A percentile compares a stretch with the other conserved stretches of the same genome.
Conservation (phyloP, 2,888 invertebrate species). For the Coremacera marginata region DNA sequence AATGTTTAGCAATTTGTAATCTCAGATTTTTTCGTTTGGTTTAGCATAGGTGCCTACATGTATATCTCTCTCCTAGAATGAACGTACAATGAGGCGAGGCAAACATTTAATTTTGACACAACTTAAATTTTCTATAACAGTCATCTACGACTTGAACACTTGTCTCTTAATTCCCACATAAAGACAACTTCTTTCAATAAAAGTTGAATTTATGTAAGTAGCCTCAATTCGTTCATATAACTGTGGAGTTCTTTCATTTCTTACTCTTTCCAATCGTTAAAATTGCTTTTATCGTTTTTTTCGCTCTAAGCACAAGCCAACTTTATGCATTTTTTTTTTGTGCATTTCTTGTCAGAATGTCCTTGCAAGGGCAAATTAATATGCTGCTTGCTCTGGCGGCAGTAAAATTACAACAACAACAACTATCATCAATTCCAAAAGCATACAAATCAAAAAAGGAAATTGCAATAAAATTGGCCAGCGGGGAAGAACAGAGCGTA, state of each 20-base stretch:
- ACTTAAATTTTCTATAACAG: no score
- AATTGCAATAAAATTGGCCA: neutral
- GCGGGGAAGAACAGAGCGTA: neutral
- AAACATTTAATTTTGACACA: no score
- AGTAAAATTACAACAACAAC: neutral
- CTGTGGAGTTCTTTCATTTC: neutral
- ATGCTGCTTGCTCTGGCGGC: neutral
- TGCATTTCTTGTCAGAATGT: neutral
- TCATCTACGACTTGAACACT: no score
- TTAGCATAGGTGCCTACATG: no score
- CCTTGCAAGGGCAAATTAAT: slow-evolving; percentile 11
- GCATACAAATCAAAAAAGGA: neutral
- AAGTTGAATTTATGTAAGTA: no score
- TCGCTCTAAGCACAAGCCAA: neutral
- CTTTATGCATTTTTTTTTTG: neutral
- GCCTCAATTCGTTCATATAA: neutral
- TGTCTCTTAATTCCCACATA: no score
- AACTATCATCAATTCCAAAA: neutral
- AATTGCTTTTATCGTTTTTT: neutral
- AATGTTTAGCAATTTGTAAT: no score
- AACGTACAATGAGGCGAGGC: no score
- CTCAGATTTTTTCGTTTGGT: no score
- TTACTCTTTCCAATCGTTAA: neutral
- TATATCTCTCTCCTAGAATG: no score
- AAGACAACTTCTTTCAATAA: no score